Base-by-base conservation (phyloP, 2,888 invertebrate species). In the Spisula subtruncata region DNA sequence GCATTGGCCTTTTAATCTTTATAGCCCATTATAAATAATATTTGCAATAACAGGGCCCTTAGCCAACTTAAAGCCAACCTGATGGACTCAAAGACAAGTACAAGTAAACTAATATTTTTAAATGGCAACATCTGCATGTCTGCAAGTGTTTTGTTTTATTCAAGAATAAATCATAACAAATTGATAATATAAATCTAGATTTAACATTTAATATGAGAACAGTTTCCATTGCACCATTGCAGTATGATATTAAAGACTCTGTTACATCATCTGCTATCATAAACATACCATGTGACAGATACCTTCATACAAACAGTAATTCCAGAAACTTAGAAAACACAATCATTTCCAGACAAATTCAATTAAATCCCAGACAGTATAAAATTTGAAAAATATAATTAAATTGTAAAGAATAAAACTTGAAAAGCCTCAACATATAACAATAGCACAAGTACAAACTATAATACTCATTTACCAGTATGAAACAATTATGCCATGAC, bases 291-390 rank as follows among this genome's bases (percentile, higher is more conserved):
- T 66, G 20, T 66, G 60, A 66, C 60, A n/a, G 25, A 66, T 25
- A 66, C n/a, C 1, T 66, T 5, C 60, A 25, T 66, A 66, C 60
- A 66, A n/a, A n/a, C n/a, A 66, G 60, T 20, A 66, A 66, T 10
- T 25, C 60, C 25, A 25, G 60, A 66, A 66, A 66, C 60, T 25
- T 66, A n/a, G 25, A 12, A 41, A 66, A 66, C 60, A 66, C n/a
- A 66, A 66, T 66, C 25, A n/a, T 66, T 66, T 66, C 25, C 12
- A 25, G n/a, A 66, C 25, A 66, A 66, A 66, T 66, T 66, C 25
- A 66, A 66, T 66, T 66, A n/a, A 25, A 4, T 66, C 60, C 25
- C 60, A 66, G 60, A 66, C 60, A 66, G 60, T 25, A 66, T 66
- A 66, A 66, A n/a, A 66, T 66, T 66, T 66, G n/a, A 25, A 66